A percentile compares a stretch with the other conserved stretches of the same genome.
phyloP scores from a whole-genome alignment of 2,113 vertebrate genomes.

The Ovibos moschatus region DNA sequence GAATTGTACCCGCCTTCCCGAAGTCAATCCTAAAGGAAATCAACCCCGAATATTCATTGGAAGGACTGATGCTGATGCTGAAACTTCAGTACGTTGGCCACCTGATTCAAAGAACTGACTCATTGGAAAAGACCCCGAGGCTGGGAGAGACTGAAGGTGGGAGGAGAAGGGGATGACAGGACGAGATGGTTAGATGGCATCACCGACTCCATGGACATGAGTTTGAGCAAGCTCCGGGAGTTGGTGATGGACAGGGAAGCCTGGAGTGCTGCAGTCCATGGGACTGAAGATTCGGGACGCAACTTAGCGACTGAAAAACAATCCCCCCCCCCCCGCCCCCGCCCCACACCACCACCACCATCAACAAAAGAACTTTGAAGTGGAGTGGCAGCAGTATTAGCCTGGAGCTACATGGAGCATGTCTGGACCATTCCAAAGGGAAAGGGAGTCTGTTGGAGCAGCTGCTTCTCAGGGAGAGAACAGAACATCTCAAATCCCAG shows the following conservation, averaged over 20 bases:
- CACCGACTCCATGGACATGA: background rate
- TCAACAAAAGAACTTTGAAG: background rate
- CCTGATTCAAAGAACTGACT: background rate
- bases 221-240: background rate
- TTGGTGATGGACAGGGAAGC: background rate
- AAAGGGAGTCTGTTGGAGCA: background rate
- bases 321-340: rapidly evolving
- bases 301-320: background rate
- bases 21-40: background rate
- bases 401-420: background rate
- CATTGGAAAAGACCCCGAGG: background rate
- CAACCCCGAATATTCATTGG: background rate
- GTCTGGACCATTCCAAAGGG: background rate
- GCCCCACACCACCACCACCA: background rate
- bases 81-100: background rate
- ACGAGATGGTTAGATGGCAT: background rate
- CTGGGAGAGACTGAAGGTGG: background rate
- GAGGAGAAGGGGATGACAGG: background rate
- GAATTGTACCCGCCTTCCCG: rapidly evolving
- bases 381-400: background rate
- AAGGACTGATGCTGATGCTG: background rate
- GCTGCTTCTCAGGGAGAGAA: background rate
- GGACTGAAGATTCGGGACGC: background rate
- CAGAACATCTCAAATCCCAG: background rate
- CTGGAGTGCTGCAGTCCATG: background rate